Evolutionary conservation across 2,888 invertebrate genomes (phyloP), one percentile per base, ranked within the genome.

Genomic region (Bimastos eiseni): DNA sequence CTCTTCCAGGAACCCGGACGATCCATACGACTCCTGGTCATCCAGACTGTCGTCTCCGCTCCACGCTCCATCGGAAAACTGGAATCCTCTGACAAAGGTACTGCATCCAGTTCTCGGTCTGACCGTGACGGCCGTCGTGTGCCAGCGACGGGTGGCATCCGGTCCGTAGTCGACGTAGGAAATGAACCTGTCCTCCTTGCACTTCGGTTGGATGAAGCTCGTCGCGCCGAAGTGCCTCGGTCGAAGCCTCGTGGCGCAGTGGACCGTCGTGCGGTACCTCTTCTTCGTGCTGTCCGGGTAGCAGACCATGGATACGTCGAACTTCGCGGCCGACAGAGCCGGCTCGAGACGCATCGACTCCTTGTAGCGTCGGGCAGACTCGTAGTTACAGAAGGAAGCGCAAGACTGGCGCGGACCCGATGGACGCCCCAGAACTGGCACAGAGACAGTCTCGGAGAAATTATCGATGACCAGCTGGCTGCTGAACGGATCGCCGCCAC

Each of bases 271-370:
- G 21, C 86, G 86, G 86, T 36, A 86, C 36, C 86, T 34, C 86
- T 86, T 86, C 86, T 86, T 86, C 86, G 86, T 86, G 86, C 86
- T n/a, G 86, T 86, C 86, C 17, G 86, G 86, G 34, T 86, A 86
- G 86, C 34, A 34, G 86, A 86, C 86, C 86, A 86, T 86, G 36
- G 86, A 86, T 8, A 86, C 86, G 36, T 37, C 21, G 86, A 86
- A 86, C 86, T 37, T 19, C 36, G 86, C 86, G 34, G 86, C 86
- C 21, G 86, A 36, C 36, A 86, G 19, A 19, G 36, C 4, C 17
- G 86, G 86, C 34, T 86, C 86, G 15, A 86, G 86, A 30, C 36
- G 34, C 86, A 86, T 34, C 36, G 86, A 86, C 17, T 86, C 86
- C 86, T 37, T 34, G 86, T 36, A 86, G n/a, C 86, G 86, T 4